phyloP scores from a whole-genome alignment of 2,888 invertebrate species.

The Capitulum mitella region DNA sequence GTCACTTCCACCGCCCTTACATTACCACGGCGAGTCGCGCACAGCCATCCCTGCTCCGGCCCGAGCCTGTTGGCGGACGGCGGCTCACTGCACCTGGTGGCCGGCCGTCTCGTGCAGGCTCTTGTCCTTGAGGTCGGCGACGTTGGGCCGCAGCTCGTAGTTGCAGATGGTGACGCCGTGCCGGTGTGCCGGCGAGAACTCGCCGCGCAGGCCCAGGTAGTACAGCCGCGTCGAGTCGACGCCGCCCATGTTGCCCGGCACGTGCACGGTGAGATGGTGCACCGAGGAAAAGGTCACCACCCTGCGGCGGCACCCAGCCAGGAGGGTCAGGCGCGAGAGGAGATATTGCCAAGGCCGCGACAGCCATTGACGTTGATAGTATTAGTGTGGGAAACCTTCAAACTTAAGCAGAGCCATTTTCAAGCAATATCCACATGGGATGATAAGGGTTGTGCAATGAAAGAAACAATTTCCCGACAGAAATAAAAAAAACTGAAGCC shows the following conservation, averaged over 20 bases:
- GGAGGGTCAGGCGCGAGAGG: too few species aligned
- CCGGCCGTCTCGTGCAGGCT: neutral
- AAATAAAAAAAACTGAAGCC: too few species aligned
- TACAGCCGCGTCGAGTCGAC: conserved; percentile 61
- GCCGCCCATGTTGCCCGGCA: conserved; percentile 78
- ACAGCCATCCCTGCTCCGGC: too few species aligned
- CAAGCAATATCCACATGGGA: too few species aligned
- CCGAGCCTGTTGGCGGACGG: too few species aligned
- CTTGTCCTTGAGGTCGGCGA: conserved; percentile 65
- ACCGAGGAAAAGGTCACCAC: conserved; percentile 87
- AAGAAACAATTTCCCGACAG: too few species aligned
- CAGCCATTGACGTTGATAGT: too few species aligned
- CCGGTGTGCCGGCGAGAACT: conserved; percentile 72
- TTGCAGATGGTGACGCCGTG: conserved; percentile 88
- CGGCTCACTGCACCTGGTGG: neutral
- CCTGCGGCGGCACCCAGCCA: conserved; percentile 53
- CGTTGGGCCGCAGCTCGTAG: conserved; percentile 78
- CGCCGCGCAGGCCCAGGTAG: conserved; percentile 92
- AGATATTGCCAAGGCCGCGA: too few species aligned
- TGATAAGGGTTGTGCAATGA: too few species aligned
- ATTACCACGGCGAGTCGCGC: too few species aligned
- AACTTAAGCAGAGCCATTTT: too few species aligned
- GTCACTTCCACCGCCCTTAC: neutral
- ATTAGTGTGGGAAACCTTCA: too few species aligned
- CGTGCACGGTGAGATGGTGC: conserved; percentile 79